Conservation (phyloP, 2,888 invertebrate genomes). For the Ormyrus nitidulus region DNA sequence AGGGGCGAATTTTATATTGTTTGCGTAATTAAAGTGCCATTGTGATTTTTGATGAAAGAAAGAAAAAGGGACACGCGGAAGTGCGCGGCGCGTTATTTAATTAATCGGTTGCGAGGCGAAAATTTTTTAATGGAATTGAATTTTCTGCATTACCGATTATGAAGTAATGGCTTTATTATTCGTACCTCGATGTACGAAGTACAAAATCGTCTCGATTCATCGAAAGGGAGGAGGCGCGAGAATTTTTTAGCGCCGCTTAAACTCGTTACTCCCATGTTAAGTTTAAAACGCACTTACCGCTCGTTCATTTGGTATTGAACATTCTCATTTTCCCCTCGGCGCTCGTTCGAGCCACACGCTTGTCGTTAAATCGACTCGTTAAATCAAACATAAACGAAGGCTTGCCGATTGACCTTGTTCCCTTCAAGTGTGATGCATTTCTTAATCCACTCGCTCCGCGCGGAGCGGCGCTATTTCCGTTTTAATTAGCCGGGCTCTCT, state of each 20-base stretch:
- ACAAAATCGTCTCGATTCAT: too few species aligned
- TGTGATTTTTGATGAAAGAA: background rate
- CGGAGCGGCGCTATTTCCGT: slow-evolving; percentile 12
- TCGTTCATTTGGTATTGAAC: slow-evolving; percentile 21
- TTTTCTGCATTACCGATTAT: background rate
- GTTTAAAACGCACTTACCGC: slow-evolving; percentile 33
- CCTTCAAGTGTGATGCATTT: slow-evolving; percentile 21
- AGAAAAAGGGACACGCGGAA: background rate
- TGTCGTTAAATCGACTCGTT: slow-evolving; percentile 52
- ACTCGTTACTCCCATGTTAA: slow-evolving; percentile 28
- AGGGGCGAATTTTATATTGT: background rate
- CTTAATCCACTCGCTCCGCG: slow-evolving; percentile 28
- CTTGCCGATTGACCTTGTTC: slow-evolving; percentile 40
- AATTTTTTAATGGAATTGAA: background rate
- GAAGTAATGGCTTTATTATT: too few species aligned
- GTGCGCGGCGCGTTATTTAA: background rate
- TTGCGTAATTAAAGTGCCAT: too few species aligned
- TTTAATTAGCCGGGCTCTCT: slow-evolving; percentile 36
- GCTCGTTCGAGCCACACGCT: background rate
- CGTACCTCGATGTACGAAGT: too few species aligned
- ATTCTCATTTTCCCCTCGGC: slow-evolving; percentile 14
- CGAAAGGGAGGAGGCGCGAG: too few species aligned
- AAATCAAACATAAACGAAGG: slow-evolving; percentile 38
- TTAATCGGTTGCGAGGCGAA: background rate
- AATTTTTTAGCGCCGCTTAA: slow-evolving; percentile 4